These are phyloP conservation scores for Stegostoma tigrinum DNA, from an alignment of 2,113 vertebrate species.

Conservation along the genomic window DNA sequence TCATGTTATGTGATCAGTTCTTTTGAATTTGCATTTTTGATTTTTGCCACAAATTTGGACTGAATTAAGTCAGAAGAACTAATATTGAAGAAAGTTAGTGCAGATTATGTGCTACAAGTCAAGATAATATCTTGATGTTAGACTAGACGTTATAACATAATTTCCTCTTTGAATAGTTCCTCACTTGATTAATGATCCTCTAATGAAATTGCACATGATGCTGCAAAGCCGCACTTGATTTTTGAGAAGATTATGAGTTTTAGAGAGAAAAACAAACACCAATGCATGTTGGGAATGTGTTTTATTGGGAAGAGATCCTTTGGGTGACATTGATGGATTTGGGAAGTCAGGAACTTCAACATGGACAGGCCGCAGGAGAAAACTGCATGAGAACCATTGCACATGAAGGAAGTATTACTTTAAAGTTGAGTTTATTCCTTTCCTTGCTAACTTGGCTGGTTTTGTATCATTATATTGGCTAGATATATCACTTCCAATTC, in stretches of 20 bases:
- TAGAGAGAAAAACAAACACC: not conserved
- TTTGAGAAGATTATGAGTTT: not conserved
- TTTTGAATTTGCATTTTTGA: not conserved
- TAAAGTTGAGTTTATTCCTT: not conserved
- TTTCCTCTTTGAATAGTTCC: not conserved
- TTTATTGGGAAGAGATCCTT: not conserved
- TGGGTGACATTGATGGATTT: not conserved
- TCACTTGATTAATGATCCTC: not conserved
- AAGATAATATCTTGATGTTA: not conserved
- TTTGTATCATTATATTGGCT: not conserved
- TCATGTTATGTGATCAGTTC: not conserved
- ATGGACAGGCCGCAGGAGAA: not conserved
- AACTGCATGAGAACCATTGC: not conserved
- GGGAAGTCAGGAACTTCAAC: not conserved
- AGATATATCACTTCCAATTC: not conserved
- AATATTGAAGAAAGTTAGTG: not conserved
- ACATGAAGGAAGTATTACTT: not conserved
- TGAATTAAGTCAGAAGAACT: not conserved
- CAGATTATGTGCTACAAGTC: not conserved
- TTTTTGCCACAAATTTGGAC: not conserved
- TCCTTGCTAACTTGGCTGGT: not conserved
- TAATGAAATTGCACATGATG: not conserved
- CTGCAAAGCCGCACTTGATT: not conserved
- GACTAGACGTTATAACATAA: not conserved
- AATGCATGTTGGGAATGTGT: not conserved